Evolutionary conservation across 2,113 vertebrate genomes (phyloP), one percentile per base, ranked within the genome.

Genomic region (Scomber colias): DNA sequence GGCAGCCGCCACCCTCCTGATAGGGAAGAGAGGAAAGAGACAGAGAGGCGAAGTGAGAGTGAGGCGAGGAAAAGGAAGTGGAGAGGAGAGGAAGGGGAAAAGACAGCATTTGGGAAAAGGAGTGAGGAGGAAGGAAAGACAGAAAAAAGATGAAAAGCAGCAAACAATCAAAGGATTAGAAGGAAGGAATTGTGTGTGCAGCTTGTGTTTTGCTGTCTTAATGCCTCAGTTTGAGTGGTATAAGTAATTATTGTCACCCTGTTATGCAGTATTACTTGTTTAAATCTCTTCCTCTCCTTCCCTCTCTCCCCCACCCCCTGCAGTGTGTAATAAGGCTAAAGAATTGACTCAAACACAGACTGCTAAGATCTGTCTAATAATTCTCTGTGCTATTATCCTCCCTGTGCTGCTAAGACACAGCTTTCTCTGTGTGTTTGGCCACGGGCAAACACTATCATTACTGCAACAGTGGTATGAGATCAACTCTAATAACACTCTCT

Each of bases 301-400:
- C 24, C 16, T 19, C 13, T 51, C 24, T 51, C 44, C 59, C 49
- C 17, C 45, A 66, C 30, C 77, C 82, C 87, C 79, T n/a, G 56
- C 77, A 87, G 89, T 85, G 82, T 87, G 77, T 86, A 92, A 90
- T 89, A 91, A 88, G 89, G 84, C 85, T 86, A 91, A 92, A 87
- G 78, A 90, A 92, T 82, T 82, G 87, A 92, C 86, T 90, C 78
- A 77, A 92, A 91, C 59, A 69, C 50, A 87, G 69, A 80, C 84
- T 84, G 79, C 80, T 46, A 82, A 87, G 80, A 87, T 90, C 84
- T 86, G 87, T 88, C 89, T 84, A 83, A 91, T 92, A 87, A 93
- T 86, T 91, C 90, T 91, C 86, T 30, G 55, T 55, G 76, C 84
- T 82, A 90, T 91, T 90, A 90, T 91, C 79, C 77, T 84, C 87